These are phyloP conservation scores for Microcaecilia unicolor DNA, from an alignment of 2,797 vertebrate genomes.

Conservation along the genomic window DNA sequence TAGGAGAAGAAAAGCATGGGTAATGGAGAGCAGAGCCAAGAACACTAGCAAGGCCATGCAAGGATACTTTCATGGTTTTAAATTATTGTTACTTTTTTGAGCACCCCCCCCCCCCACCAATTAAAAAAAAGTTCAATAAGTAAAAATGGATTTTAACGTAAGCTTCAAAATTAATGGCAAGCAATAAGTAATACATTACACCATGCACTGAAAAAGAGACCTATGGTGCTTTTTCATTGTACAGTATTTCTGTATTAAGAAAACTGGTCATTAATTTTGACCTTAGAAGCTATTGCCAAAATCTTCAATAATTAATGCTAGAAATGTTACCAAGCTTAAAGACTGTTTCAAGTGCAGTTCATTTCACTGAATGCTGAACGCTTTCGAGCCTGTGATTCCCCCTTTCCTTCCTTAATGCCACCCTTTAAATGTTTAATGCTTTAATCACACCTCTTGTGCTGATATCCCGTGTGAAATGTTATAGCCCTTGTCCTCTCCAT, in stretches of 20 bases:
- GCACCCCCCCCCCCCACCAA: too few relatives aligned
- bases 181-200: too few relatives aligned
- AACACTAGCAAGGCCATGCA: too few relatives aligned
- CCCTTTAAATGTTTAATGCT: conserved; percentile 63
- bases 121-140: too few relatives aligned
- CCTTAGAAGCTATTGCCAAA: conserved; percentile 58
- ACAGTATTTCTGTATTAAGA: conserved; percentile 49
- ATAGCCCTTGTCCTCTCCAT: conserved; percentile 36
- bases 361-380: conserved; percentile 57
- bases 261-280: conserved; percentile 48
- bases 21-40: too few relatives aligned
- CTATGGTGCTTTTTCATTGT: too few relatives aligned
- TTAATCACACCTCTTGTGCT: conserved; percentile 55
- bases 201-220: too few relatives aligned
- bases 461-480: conserved; percentile 44
- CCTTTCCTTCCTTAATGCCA: conserved; percentile 56
- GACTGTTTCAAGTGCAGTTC: conserved; percentile 48
- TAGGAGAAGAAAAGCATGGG: too few relatives aligned
- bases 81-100: too few relatives aligned
- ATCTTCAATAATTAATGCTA: conserved; percentile 63
- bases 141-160: too few relatives aligned
- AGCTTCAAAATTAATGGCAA: too few relatives aligned
- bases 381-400: conserved; percentile 60
- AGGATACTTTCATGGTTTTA: too few relatives aligned
- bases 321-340: conserved; percentile 51